Evolutionary conservation across 2,113 vertebrate species (phyloP).

Genomic region (Sorex araneus): DNA sequence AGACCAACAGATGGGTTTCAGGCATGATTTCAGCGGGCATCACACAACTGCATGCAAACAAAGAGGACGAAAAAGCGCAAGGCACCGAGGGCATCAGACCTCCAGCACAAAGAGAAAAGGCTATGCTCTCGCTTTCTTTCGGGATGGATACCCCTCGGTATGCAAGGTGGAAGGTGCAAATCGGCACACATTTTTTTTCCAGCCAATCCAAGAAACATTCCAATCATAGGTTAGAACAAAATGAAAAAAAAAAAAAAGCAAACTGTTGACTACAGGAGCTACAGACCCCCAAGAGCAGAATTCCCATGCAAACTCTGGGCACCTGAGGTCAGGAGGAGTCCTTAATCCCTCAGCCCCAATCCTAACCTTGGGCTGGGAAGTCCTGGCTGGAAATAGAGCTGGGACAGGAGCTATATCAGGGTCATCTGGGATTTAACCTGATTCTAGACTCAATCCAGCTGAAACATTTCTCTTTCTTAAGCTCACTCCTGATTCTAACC

Average conservation of each 20-base stretch:
- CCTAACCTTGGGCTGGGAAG: slow-evolving; percentile 16
- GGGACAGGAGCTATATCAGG: not conserved
- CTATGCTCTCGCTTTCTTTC: not conserved
- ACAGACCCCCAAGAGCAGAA: slow-evolving; percentile 75
- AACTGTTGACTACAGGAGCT: slow-evolving; percentile 65
- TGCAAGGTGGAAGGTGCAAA: slow-evolving; percentile 45
- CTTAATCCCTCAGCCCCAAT: not conserved
- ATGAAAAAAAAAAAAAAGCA: slow-evolving; percentile 66
- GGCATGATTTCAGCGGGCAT: not conserved
- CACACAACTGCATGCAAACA: slow-evolving; percentile 39
- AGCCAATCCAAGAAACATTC: slow-evolving; percentile 69
- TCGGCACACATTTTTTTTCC: slow-evolving; percentile 5
- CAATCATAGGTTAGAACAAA: slow-evolving; percentile 55
- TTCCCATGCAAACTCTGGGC: slow-evolving; percentile 72
- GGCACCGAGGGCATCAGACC: slow-evolving; percentile 36
- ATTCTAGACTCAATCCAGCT: not conserved
- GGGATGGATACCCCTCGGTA: slow-evolving; percentile 31
- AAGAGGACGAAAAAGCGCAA: slow-evolving; percentile 57
- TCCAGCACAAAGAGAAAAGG: slow-evolving; percentile 52
- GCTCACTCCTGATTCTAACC: not conserved
- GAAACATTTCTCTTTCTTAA: not conserved
- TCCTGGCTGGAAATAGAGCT: not conserved
- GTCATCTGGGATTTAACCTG: not conserved
- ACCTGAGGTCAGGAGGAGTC: slow-evolving; percentile 58
- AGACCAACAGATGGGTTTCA: slow-evolving; percentile 79